Conservation (phyloP, 2,888 invertebrate species). For the Scaptomyza flava region DNA sequence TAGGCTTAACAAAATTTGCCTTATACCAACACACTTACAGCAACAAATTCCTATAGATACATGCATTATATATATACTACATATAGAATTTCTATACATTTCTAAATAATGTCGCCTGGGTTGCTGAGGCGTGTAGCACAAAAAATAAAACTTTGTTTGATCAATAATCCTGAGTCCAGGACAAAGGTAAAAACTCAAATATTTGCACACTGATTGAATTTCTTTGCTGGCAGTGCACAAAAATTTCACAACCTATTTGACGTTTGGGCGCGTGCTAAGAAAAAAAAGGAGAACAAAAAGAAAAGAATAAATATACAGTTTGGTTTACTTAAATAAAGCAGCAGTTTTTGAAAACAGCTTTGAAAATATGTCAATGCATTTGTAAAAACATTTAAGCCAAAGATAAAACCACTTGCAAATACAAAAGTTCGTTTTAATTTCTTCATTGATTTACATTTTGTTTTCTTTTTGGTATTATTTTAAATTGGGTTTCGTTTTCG, state of each 20-base stretch:
- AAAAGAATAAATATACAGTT: conserved; percentile 9
- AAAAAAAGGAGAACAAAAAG: conserved; percentile 1
- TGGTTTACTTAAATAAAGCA: conserved; percentile 1
- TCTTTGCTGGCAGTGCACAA: conserved; percentile 56
- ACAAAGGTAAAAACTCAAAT: conserved; percentile 38
- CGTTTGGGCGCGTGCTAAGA: conserved; percentile 45
- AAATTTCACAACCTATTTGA: conserved; percentile 52
- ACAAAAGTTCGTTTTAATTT: conserved; percentile 40
- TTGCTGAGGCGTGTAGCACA: conserved; percentile 19
- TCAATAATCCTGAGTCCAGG: conserved; percentile 65
- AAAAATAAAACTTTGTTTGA: conserved; percentile 64
- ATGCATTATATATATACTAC: not conserved
- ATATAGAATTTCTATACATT: conserved; percentile 16
- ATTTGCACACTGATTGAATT: conserved; percentile 63
- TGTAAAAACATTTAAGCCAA: conserved; percentile 42
- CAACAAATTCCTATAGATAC: conserved; percentile 14
- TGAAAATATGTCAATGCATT: conserved; percentile 35
- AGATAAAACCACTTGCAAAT: conserved; percentile 54
- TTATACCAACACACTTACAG: conserved; percentile 22
- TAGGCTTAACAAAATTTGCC: conserved; percentile 50
- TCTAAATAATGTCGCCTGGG: conserved; percentile 58
- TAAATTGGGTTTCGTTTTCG: conserved; percentile 48
- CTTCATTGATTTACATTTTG: not conserved
- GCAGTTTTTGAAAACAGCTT: conserved; percentile 17
- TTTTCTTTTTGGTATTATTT: conserved; percentile 10